Evolutionary conservation across 2,797 vertebrate species (phyloP), one percentile per base, ranked within the genome.

Genomic region (Scolopax bukidnonensis): DNA sequence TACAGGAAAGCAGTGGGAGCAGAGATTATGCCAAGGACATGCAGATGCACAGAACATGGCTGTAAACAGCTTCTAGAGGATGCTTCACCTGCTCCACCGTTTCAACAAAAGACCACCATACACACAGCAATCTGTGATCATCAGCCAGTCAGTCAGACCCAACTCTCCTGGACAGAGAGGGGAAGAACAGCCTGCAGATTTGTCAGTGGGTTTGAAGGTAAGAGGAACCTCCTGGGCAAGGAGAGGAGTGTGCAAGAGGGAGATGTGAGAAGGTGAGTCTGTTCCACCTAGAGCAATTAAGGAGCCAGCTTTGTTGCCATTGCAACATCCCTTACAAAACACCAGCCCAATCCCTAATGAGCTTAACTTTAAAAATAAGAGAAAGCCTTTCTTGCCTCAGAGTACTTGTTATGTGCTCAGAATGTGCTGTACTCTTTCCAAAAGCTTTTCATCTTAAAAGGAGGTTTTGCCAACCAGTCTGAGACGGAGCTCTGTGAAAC

Each of bases 331-430:
- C 87, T 93, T 90, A 83, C 80, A 95, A 92, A 94, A 87, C 63
- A 96, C 1, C 12, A 95, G 33, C 76, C 40, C 63, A 86, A 60
- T 93, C 71, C 59, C 85, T 95, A 96, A 88, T 95, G 87, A 96
- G 93, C 92, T 96, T 97, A 90, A 84, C 78, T 93, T 94, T 79
- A 93, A 95, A 95, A 96, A 92, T 87, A 80, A 81, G 95, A 92
- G 84, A 93, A 95, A 96, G 81, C 68, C 47, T 91, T 87, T 83
- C 70, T 92, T 93, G 70, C 93, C 54, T 80, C 57, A 76, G 81
- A 91, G 73, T 92, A 83, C 82, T 97, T 96, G 68, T 95, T 93
- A 83, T 77, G 90, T 79, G 43, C 68, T 92, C 87, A 95, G 91
- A 96, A 94, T 91, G 70, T 80, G 91, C 87, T 95, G 89, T 93